Evolutionary conservation across 2,888 invertebrate genomes (phyloP).

Genomic region (Ochropacha duplaris): DNA sequence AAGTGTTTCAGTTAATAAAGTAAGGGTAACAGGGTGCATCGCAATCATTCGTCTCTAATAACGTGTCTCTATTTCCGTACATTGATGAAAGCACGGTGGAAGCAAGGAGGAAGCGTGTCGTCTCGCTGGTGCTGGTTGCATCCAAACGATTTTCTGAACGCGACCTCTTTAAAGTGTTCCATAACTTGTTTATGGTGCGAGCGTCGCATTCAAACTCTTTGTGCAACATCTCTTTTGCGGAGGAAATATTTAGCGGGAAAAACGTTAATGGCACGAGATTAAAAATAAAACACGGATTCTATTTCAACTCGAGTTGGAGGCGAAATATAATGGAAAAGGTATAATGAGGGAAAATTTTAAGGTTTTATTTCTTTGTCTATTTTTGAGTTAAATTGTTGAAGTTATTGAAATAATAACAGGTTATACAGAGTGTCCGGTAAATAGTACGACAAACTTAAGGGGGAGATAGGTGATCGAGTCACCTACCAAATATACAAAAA

Average conservation of each 20-base stretch:
- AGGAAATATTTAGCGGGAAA: conserved; percentile 25
- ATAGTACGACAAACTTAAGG: no score
- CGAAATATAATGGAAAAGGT: not conserved
- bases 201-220: conserved; percentile 29
- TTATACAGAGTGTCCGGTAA: no score
- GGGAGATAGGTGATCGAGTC: no score
- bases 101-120: no score
- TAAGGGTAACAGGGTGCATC: conserved; percentile 18
- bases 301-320: not conserved
- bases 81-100: conserved; percentile 31
- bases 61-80: conserved; percentile 37
- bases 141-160: conserved; percentile 29
- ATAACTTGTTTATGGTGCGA: conserved; percentile 13
- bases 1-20: conserved; percentile 10
- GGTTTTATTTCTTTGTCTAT: not conserved
- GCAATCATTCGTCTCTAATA: conserved; percentile 32
- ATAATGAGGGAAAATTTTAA: not conserved
- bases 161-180: conserved; percentile 27
- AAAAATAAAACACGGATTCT: conserved; percentile 6
- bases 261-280: not conserved
- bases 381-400: no score
- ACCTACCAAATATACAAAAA: no score
- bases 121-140: conserved; percentile 9
- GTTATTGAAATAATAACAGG: no score
- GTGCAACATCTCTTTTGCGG: conserved; percentile 26